Base-by-base conservation (phyloP, 2,888 invertebrate species). In the Pomacea canaliculata region DNA sequence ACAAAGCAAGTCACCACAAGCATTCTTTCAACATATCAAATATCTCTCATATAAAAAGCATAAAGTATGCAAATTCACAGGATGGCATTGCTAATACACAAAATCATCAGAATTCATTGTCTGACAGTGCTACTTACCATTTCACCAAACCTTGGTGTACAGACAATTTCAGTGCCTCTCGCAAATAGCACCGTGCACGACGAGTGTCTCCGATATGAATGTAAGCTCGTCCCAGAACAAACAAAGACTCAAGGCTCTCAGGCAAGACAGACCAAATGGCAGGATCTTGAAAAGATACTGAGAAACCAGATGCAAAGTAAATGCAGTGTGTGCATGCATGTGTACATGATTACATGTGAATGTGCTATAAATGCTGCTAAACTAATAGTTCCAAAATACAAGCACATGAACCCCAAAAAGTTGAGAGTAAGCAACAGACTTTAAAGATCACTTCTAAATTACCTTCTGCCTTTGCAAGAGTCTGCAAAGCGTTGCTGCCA, bases 191-290 rank as follows among this genome's bases (percentile, higher is more conserved):
- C 16, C 80, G 77, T 9, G 85, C 84, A 19, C 82, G 81, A 48
- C 82, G 71, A 5, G 81, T 78, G 63, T 85, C 83, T 0, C 86
- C 86, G 16, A 83, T 79, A 23, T 82, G 79, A 49, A 83, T 73
- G 73, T 83, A 85, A 63, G 84, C 78, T 68, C 79, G 80, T 74
- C 84, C 84, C 48, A 85, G 76, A 56, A 82, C 82, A 19, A 81
- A 77, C 60, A 84, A 67, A 13, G 86, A 84, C 68, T 83, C 80
- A 48, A 86, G 75, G 5, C 83, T 71, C 75, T 86, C 84, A 49
- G 74, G 73, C 48, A 83, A 69, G 27, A 80, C 80, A 23, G 78
- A 63, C 83, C 83, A 85, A 37, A 8, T 60, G 23, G 37, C 13
- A 77, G 70, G 62, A 70, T 77, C n/a, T 49, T 62, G 27, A 79